Conservation (phyloP, 2,888 invertebrate genomes). For the Anaspis maculata region DNA sequence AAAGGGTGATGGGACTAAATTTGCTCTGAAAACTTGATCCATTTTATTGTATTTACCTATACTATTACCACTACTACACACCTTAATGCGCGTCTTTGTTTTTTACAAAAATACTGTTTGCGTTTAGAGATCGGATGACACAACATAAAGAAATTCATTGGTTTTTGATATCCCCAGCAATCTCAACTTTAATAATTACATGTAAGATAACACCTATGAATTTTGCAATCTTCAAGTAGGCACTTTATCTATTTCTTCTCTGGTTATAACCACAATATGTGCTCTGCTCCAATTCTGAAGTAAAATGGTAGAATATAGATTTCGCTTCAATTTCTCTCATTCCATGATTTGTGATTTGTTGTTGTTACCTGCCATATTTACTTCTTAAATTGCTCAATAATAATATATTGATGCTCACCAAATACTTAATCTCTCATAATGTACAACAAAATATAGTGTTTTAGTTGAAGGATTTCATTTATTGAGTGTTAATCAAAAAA, state of each 20-base stretch:
- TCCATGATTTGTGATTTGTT: too few species aligned
- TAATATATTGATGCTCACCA: slow-evolving; percentile 15
- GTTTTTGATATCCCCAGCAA: too few species aligned
- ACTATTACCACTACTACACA: too few species aligned
- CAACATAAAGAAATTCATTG: too few species aligned
- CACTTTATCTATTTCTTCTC: slow-evolving; percentile 18
- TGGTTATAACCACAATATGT: slow-evolving; percentile 14
- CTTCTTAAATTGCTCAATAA: slow-evolving; percentile 22
- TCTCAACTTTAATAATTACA: slow-evolving; percentile 11
- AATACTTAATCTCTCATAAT: slow-evolving; percentile 8
- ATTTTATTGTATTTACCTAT: background rate
- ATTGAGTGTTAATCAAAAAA: slow-evolving; percentile 13
- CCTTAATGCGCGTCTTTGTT: too few species aligned
- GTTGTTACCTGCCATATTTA: too few species aligned
- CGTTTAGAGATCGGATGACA: too few species aligned
- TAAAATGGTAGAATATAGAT: slow-evolving; percentile 1
- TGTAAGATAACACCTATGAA: slow-evolving; percentile 21
- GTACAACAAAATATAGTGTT: too few species aligned
- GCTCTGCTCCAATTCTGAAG: slow-evolving; percentile 15
- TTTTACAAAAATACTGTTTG: too few species aligned
- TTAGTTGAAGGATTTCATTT: too few species aligned
- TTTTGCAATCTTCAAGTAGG: slow-evolving; percentile 20
- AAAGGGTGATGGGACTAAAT: slow-evolving; percentile 30
- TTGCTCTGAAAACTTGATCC: background rate
- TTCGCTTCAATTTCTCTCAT: slow-evolving; percentile 8